A percentile compares a stretch with the other conserved stretches of the same genome.
Conservation (phyloP, 2,888 invertebrate genomes). For the Synanthedon myopaeformis region DNA sequence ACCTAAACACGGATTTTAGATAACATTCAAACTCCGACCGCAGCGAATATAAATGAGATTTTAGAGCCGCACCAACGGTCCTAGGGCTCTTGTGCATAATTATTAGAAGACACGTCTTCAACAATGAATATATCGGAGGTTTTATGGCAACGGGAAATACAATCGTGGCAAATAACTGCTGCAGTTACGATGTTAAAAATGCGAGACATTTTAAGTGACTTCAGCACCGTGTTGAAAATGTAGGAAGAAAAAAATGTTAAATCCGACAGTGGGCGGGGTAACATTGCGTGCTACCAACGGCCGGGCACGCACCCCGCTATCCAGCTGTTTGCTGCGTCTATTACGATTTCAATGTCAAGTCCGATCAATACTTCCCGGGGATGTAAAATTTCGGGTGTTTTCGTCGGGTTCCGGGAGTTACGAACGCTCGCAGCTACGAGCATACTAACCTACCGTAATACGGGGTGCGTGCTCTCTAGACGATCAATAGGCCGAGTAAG, state of each 20-base stretch:
- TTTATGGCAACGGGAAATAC: slow-evolving; percentile 41
- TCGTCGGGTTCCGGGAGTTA: slow-evolving; percentile 60
- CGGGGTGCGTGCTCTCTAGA: slow-evolving; percentile 53
- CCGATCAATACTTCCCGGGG: slow-evolving; percentile 66
- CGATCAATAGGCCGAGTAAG: slow-evolving; percentile 63
- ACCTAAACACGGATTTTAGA: slow-evolving; percentile 71
- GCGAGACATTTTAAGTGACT: background rate
- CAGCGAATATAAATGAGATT: slow-evolving; percentile 69
- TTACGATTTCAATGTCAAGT: slow-evolving; percentile 69
- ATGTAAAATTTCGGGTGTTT: slow-evolving; percentile 63
- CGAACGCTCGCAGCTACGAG: slow-evolving; percentile 39
- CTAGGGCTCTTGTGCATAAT: slow-evolving; percentile 60
- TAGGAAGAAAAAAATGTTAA: background rate
- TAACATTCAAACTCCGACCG: slow-evolving; percentile 67
- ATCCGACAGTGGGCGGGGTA: slow-evolving; percentile 13
- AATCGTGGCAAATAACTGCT: slow-evolving; percentile 31
- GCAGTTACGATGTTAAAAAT: background rate
- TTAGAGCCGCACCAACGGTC: slow-evolving; percentile 52
- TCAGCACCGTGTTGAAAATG: background rate
- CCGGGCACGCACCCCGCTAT: slow-evolving; percentile 50
- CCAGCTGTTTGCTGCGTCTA: slow-evolving; percentile 62
- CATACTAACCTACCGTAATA: slow-evolving; percentile 70
- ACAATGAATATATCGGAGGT: slow-evolving; percentile 16
- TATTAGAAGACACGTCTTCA: slow-evolving; percentile 47
- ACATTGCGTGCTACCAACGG: slow-evolving; percentile 45